Percentiles rank a stretch among this genome's conserved stretches.
Conservation (phyloP, 1,140 invertebrate species). For the Subanguina moxae region DNA sequence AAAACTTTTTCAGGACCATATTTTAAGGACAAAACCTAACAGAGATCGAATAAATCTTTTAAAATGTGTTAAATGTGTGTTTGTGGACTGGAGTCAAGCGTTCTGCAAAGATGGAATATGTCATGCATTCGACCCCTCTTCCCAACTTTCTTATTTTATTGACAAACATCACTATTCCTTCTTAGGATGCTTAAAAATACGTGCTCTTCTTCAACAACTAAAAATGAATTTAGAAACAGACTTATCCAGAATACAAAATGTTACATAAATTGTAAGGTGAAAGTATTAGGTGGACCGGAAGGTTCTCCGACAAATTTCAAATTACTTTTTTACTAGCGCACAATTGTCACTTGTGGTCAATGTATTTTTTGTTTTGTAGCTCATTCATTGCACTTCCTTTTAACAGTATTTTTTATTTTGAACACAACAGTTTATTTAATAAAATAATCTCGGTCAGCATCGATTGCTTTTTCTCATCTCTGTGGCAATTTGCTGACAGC, state of each 20-base stretch:
- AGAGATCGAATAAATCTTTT: neutral
- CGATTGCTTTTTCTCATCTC: too few species aligned
- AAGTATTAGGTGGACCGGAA: too few species aligned
- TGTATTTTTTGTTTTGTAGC: too few species aligned
- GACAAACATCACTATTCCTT: constrained; percentile 1
- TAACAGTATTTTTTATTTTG: too few species aligned
- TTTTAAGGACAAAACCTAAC: neutral
- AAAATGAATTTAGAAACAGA: constrained; percentile 61
- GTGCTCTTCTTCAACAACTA: neutral
- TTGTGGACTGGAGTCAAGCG: neutral
- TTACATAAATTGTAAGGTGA: too few species aligned
- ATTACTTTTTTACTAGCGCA: too few species aligned
- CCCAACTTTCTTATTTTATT: neutral
- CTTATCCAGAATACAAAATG: constrained; percentile 56
- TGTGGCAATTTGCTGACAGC: too few species aligned
- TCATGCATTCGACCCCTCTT: neutral
- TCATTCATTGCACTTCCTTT: too few species aligned
- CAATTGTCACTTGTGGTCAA: too few species aligned
- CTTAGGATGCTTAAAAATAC: neutral
- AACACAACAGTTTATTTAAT: too few species aligned
- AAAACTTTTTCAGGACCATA: neutral
- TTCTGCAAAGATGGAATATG: constrained; percentile 4
- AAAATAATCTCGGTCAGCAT: too few species aligned
- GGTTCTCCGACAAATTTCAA: too few species aligned
- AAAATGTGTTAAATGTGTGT: neutral